Conservation (phyloP, 2,113 vertebrate species). For the Corydoras sp. region DNA sequence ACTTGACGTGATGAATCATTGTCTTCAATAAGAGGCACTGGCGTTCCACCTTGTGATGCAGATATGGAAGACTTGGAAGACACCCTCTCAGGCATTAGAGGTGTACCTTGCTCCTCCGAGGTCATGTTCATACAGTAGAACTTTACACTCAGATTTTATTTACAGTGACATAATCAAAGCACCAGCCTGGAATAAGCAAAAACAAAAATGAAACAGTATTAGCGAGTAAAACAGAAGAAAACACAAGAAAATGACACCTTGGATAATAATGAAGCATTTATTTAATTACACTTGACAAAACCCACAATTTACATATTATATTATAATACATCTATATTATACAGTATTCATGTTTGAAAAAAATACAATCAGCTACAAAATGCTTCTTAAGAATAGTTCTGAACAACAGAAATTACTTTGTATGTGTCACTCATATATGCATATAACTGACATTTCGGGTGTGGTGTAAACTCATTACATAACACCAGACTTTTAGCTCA, state of each 20-base stretch:
- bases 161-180: not conserved
- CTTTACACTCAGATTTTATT: not conserved
- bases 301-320: too few species aligned
- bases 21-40: constrained; percentile 21
- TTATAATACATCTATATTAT: too few species aligned
- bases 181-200: not conserved
- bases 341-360: too few species aligned
- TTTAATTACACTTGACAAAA: too few species aligned
- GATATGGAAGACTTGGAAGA: not conserved
- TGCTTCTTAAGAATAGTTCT: too few species aligned
- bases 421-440: too few species aligned
- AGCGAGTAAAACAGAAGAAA: not conserved
- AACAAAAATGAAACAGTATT: not conserved
- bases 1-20: constrained; percentile 16
- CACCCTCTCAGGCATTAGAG: not conserved
- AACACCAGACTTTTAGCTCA: too few species aligned
- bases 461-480: too few species aligned
- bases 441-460: too few species aligned
- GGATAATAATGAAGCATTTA: too few species aligned
- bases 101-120: constrained; percentile 17
- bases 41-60: not conserved
- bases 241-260: not conserved
- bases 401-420: too few species aligned
- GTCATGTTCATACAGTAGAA: constrained; percentile 24
- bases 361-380: too few species aligned